Percentiles rank a stretch among this genome's conserved stretches.
phyloP scores from a whole-genome alignment of 2,113 vertebrate genomes.

The Mus musculus region GRCm39 chr17:73497001-73497500 shows the following conservation, averaged over 20 bases:
- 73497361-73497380: constrained; percentile 98
- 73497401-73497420: constrained; percentile 97
- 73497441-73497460: constrained; percentile 99
- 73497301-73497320: constrained; percentile 98
- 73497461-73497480: constrained; percentile 95
- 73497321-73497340: constrained; percentile 98
- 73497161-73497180: constrained; percentile 88
- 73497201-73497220: constrained; percentile 83
- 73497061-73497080: constrained; percentile 93
- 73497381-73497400: constrained; percentile 97
- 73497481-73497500: no score
- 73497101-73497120: constrained; percentile 89
- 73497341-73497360: constrained; percentile 99
- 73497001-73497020: constrained; percentile 90
- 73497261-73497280: constrained; percentile 91
- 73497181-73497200: neutral
- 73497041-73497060: constrained; percentile 90
- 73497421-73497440: constrained; percentile 97
- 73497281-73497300: constrained; percentile 86
- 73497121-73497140: constrained; percentile 91
- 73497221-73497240: constrained; percentile 74
- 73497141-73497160: constrained; percentile 90
- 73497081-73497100: constrained; percentile 87
- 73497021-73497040: constrained; percentile 87
- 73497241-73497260: neutral